phyloP scores from a whole-genome alignment of 2,888 invertebrate species.

The Tryphoninae sp. region DNA sequence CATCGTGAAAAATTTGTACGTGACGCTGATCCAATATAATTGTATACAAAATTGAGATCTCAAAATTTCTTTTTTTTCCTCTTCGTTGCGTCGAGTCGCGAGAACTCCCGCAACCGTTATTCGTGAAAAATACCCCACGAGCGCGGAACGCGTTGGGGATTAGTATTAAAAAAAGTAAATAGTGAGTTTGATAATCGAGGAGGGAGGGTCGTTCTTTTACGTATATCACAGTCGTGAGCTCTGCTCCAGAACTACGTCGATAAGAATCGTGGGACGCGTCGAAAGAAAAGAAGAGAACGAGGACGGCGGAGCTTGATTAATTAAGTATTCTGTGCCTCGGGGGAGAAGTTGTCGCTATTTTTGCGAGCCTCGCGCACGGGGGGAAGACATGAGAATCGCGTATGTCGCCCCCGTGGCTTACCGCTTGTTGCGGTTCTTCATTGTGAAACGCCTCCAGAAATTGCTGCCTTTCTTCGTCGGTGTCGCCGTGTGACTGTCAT shows the following conservation, averaged over 20 bases:
- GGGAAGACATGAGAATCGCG: neutral
- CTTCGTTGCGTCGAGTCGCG: conserved; percentile 13
- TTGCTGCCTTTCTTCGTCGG: conserved; percentile 76
- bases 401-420: conserved; percentile 77
- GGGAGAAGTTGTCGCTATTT: conserved; percentile 41
- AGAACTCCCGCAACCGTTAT: conserved; percentile 23
- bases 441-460: conserved; percentile 87
- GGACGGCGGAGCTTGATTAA: conserved; percentile 42
- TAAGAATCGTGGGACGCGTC: conserved; percentile 65
- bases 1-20: conserved; percentile 26
- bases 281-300: conserved; percentile 47
- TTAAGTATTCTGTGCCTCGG: conserved; percentile 60
- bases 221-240: conserved; percentile 79
- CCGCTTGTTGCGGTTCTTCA: conserved; percentile 87
- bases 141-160: conserved; percentile 23
- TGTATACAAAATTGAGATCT: conserved; percentile 17
- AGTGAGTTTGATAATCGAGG: conserved; percentile 47
- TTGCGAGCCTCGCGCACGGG: conserved; percentile 17
- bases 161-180: conserved; percentile 16
- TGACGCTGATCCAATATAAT: conserved; percentile 35
- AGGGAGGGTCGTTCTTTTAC: conserved; percentile 62
- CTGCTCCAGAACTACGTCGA: conserved; percentile 74
- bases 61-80: conserved; percentile 6
- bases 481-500: conserved; percentile 73
- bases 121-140: conserved; percentile 16